These are phyloP conservation scores for Tachypleus tridentatus DNA, from an alignment of 1,140 invertebrate species.

Conservation along the genomic window DNA sequence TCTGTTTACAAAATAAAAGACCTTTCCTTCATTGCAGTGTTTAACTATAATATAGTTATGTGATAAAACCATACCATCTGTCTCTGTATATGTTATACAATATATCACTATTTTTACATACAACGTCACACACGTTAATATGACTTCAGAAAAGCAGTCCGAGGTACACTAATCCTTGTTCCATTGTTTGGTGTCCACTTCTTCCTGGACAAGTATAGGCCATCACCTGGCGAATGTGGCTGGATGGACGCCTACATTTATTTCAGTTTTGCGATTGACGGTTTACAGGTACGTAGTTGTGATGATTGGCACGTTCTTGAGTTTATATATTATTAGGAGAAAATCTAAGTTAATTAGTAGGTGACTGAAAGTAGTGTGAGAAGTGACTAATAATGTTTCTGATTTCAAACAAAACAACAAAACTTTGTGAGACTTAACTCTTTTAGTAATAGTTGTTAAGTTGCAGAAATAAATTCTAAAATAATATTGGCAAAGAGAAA, in stretches of 20 bases:
- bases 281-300: conserved; percentile 31
- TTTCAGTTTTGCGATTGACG: conserved; percentile 35
- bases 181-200: conserved; percentile 47
- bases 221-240: conserved; percentile 29
- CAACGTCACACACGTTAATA: background rate
- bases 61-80: background rate
- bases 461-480: no score
- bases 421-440: background rate
- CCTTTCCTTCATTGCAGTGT: background rate
- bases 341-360: background rate
- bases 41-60: background rate
- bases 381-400: background rate
- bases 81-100: background rate
- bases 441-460: no score
- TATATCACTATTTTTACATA: conserved; percentile 3
- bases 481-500: no score
- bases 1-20: background rate
- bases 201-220: conserved; percentile 41
- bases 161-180: conserved; percentile 43
- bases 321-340: background rate
- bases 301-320: background rate
- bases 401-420: background rate
- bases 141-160: conserved; percentile 40
- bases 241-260: conserved; percentile 34
- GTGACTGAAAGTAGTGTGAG: background rate